Evolutionary conservation across 2,888 invertebrate genomes (phyloP).

Genomic region (Bursaphelenchus okinawaensis): DNA sequence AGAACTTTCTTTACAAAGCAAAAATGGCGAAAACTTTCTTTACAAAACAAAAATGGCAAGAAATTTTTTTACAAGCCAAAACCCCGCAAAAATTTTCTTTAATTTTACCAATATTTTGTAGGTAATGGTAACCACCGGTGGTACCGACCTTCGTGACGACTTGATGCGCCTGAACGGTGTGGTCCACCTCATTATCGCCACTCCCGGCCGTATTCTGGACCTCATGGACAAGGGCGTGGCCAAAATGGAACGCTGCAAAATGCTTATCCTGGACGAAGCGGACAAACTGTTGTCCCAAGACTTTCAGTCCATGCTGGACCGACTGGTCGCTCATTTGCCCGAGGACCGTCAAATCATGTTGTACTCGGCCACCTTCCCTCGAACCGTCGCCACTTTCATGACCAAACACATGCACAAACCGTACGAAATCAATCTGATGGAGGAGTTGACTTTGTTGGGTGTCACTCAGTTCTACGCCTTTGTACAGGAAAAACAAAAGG

Average conservation of each 20-base stretch:
- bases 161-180: conserved; percentile 98
- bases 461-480: conserved; percentile 99
- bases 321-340: conserved; percentile 86
- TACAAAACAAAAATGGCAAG: too few species aligned
- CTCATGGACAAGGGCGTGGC: conserved; percentile 95
- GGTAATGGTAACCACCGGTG: conserved; percentile 99
- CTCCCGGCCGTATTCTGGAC: conserved; percentile 97
- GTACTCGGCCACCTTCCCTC: conserved; percentile 97
- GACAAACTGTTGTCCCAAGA: conserved; percentile 31
- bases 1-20: too few species aligned
- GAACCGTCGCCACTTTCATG: conserved; percentile 97
- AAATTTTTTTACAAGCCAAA: too few species aligned
- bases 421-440: conserved; percentile 99
- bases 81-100: too few species aligned
- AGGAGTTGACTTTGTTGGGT: conserved; percentile 95
- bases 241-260: conserved; percentile 89
- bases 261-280: conserved; percentile 74
- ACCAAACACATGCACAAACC: conserved; percentile 86
- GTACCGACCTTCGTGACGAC: conserved; percentile 85
- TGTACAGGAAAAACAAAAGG: conserved; percentile 97
- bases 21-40: too few species aligned
- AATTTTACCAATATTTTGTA: conserved; percentile 18
- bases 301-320: conserved; percentile 84
- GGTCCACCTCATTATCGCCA: conserved; percentile 91
- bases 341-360: conserved; percentile 91